Evolutionary conservation across 1,140 invertebrate species (phyloP), one percentile per base, ranked within the genome.

Genomic region (Helicorthomorpha holstii): DNA sequence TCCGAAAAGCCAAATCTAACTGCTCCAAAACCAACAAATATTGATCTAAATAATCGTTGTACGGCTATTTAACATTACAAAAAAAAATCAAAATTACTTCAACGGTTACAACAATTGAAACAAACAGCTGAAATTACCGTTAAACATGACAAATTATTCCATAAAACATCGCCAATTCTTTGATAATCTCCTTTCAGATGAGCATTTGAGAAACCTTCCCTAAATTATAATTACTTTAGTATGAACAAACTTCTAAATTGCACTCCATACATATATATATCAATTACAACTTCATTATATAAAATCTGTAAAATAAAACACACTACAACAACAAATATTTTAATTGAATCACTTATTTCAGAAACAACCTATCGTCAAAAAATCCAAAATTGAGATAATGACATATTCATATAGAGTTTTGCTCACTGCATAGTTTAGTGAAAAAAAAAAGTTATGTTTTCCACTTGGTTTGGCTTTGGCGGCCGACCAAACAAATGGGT

Each of bases 11-110:
- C 27, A 75, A 72, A 62, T 89, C 84, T 42, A 91, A 64, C 55
- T 80, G 77, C 59, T 82, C 78, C 27, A 93, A 64, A 1, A 88
- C 79, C 19, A 78, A 72, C 48, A 82, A 72, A 56, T 87, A 77
- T 50, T 80, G 74, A 52, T 85, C 79, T n/a, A 89, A 67, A 62
- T 86, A 91, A 59, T 79, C 75, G 60, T 83, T 77, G 64, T 91
- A 92, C 34, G 83, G 72, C 74, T 85, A 69, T 16, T 75, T 67
- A 47, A 67, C 59, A 58, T 58, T 38, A 42, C 14, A 52, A 46
- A 54, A 53, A 43, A 46, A 44, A 26, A 46, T 14, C 21, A 26
- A 51, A 25, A 41, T n/a, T n/a, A n/a, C n/a, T n/a, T n/a, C n/a
- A n/a, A n/a, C n/a, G n/a, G n/a, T 16, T 34, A 34, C 29, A 16